Evolutionary conservation across 2,797 vertebrate genomes (phyloP).

Genomic region (Cynodonichthys magdalenae): DNA sequence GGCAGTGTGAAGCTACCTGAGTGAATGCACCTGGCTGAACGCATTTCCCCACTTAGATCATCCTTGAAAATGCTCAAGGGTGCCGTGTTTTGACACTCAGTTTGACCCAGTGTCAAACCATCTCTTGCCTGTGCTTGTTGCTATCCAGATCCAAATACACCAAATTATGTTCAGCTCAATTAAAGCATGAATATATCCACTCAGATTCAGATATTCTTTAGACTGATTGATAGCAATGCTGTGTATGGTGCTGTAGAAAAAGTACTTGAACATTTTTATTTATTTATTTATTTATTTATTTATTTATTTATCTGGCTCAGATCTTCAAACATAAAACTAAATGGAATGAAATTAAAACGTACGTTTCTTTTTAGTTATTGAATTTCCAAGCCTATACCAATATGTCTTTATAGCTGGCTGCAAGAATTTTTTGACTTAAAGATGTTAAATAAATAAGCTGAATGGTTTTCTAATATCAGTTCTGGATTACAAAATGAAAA

Average conservation of each 20-base stretch:
- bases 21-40: constrained; percentile 52
- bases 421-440: too few relatives aligned
- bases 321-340: too few relatives aligned
- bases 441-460: too few relatives aligned
- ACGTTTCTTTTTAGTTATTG: too few relatives aligned
- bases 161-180: background rate
- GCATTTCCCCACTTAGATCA: constrained; percentile 52
- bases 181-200: background rate
- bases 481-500: too few relatives aligned
- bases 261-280: background rate
- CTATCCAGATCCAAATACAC: constrained; percentile 14
- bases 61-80: constrained; percentile 45
- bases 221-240: background rate
- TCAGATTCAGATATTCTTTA: background rate
- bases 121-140: constrained; percentile 20
- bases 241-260: background rate
- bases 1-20: constrained; percentile 48
- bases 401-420: too few relatives aligned
- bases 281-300: background rate
- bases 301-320: too few relatives aligned
- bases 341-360: background rate
- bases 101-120: constrained; percentile 44
- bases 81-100: constrained; percentile 41
- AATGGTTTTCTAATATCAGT: too few relatives aligned
- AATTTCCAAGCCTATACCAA: too few relatives aligned